Conservation (phyloP, 2,113 vertebrate species). For the Rafetus swinhoei region DNA sequence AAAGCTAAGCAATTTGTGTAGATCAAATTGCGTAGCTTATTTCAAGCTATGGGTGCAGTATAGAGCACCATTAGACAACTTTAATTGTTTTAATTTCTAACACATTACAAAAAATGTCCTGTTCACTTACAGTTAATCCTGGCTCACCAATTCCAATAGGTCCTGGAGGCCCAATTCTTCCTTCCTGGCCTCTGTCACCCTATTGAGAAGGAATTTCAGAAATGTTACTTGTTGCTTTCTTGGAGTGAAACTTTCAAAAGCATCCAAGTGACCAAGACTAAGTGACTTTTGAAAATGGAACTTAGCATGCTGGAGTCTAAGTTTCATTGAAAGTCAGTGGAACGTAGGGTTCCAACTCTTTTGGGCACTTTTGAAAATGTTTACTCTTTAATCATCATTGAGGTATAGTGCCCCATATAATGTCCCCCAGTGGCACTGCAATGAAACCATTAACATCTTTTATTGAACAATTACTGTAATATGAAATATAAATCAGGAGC, state of each 20-base stretch:
- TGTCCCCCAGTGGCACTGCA: background rate
- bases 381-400: background rate
- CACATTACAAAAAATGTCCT: background rate
- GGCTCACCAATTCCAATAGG: slow-evolving; percentile 83
- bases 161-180: slow-evolving; percentile 82
- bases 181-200: slow-evolving; percentile 87
- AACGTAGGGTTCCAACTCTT: background rate
- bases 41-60: too few species aligned
- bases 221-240: background rate
- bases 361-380: background rate
- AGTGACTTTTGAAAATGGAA: background rate
- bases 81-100: background rate
- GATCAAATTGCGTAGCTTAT: too few species aligned
- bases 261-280: background rate
- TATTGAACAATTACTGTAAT: background rate
- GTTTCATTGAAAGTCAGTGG: background rate
- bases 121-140: slow-evolving; percentile 83
- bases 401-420: background rate
- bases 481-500: background rate
- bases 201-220: slow-evolving; percentile 60
- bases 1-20: too few species aligned
- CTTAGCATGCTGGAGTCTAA: background rate
- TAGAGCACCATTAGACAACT: background rate
- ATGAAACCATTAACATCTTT: background rate
- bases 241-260: background rate